Conservation (phyloP, 2,888 invertebrate genomes). For the Tryphoninae sp. region DNA sequence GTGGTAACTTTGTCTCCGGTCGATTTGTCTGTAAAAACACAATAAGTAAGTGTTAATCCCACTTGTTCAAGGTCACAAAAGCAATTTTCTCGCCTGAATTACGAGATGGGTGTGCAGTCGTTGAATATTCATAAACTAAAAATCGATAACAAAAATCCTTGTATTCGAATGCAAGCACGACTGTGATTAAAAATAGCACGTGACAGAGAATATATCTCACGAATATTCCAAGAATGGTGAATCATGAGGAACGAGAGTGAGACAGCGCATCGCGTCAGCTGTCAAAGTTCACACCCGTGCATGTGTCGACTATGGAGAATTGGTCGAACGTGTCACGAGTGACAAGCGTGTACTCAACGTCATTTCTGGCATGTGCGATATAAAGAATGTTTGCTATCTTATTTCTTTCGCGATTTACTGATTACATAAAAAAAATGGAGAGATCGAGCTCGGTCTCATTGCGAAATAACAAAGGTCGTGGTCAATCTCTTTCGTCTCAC, state of each 20-base stretch:
- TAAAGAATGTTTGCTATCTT: background rate
- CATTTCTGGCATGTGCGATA: background rate
- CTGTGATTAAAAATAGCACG: constrained; percentile 18
- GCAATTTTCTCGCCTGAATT: background rate
- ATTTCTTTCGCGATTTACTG: background rate
- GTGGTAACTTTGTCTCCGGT: constrained; percentile 85
- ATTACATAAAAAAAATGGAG: background rate
- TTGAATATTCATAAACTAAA: no score
- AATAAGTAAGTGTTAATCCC: constrained; percentile 11
- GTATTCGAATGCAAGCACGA: constrained; percentile 6
- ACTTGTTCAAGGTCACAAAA: background rate
- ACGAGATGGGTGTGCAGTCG: background rate
- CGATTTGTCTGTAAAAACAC: constrained; percentile 83
- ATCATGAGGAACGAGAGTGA: constrained; percentile 33
- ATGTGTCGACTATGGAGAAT: constrained; percentile 28
- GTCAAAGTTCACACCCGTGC: constrained; percentile 71
- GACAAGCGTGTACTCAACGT: background rate
- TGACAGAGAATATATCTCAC: background rate
- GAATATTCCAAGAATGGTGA: constrained; percentile 54
- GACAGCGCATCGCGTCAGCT: constrained; percentile 71
- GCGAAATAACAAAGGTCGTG: background rate
- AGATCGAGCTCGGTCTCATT: background rate
- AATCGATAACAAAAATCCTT: background rate
- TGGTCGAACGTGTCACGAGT: background rate
- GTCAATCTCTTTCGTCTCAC: no score